Evolutionary conservation across 2,888 invertebrate genomes (phyloP).

Genomic region (Lumbricus terrestris): DNA sequence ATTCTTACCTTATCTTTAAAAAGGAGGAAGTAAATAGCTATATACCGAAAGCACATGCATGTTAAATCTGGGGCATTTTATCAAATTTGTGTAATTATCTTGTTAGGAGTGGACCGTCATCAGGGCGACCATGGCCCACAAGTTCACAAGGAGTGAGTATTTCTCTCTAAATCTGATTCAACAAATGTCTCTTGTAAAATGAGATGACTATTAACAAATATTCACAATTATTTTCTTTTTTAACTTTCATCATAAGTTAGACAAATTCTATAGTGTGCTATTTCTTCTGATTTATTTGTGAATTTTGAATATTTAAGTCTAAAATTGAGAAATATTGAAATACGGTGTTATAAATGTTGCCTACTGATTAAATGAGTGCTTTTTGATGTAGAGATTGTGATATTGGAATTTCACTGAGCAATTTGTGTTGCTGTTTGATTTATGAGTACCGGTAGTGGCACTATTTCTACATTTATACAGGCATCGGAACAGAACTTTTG

Average conservation of each 20-base stretch:
- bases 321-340: too few relatives aligned
- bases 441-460: too few relatives aligned
- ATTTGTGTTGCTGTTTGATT: too few relatives aligned
- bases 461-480: too few relatives aligned
- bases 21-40: neutral
- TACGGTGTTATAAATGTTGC: too few relatives aligned
- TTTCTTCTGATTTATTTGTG: too few relatives aligned
- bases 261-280: neutral
- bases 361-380: too few relatives aligned
- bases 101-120: conserved; percentile 63
- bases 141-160: conserved; percentile 76
- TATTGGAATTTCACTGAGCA: too few relatives aligned
- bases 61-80: neutral
- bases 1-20: too few relatives aligned
- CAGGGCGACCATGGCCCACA: conserved; percentile 78
- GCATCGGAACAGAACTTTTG: neutral
- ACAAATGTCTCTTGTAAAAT: neutral
- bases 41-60: neutral
- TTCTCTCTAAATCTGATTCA: neutral
- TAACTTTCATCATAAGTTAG: neutral
- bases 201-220: neutral
- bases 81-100: conserved; percentile 26
- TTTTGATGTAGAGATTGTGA: too few relatives aligned
- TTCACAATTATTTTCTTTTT: neutral
- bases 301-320: too few relatives aligned